A percentile compares a stretch with the other conserved stretches of the same genome.
Conservation (phyloP, 2,113 vertebrate species). For the Heterotilapia buettikoferi region DNA sequence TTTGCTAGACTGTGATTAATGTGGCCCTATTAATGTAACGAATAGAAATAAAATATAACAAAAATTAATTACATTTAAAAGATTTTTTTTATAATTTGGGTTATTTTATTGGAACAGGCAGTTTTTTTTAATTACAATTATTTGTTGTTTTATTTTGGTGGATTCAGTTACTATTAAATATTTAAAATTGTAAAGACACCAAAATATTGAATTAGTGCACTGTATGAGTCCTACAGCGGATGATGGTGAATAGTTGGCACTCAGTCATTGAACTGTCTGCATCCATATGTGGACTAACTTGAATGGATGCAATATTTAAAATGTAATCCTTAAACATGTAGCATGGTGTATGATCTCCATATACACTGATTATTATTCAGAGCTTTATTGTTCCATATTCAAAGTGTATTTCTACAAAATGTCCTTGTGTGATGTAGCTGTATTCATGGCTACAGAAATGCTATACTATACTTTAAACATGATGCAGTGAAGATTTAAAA, state of each 20-base stretch:
- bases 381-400: neutral
- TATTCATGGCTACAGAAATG: neutral
- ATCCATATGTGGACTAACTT: neutral
- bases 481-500: neutral
- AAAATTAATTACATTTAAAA: neutral
- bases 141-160: neutral
- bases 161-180: neutral
- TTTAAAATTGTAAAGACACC: neutral
- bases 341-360: neutral
- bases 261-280: neutral
- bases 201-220: neutral
- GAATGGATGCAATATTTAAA: neutral
- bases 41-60: neutral
- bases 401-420: neutral
- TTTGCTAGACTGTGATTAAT: neutral
- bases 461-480: neutral
- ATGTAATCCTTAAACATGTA: neutral
- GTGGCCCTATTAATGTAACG: neutral
- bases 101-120: neutral
- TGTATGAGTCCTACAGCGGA: neutral
- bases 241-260: neutral
- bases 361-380: neutral
- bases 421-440: neutral
- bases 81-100: accelerated
- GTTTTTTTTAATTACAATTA: neutral